Conservation (phyloP, 2,113 vertebrate genomes). For the Lepus europaeus region DNA sequence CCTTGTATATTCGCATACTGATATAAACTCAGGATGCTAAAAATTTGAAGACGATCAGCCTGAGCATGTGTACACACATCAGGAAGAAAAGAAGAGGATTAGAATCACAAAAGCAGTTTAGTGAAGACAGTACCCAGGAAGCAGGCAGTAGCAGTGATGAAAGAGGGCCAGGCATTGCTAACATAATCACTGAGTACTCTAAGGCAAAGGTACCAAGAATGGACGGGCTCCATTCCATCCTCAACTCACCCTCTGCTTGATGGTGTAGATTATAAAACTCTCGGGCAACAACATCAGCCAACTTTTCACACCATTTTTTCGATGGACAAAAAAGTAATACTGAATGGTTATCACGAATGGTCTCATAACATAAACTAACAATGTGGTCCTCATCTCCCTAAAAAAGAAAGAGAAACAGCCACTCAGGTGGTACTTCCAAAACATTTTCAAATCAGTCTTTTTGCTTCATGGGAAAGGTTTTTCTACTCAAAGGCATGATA, state of each 20-base stretch:
- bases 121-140: background rate
- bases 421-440: constrained; percentile 59
- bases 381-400: constrained; percentile 98
- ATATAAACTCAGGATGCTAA: background rate
- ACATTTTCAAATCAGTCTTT: constrained; percentile 50
- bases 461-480: constrained; percentile 49
- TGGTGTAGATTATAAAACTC: constrained; percentile 93
- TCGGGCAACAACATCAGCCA: constrained; percentile 93
- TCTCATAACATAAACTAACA: constrained; percentile 97
- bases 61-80: background rate
- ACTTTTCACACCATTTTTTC: constrained; percentile 99
- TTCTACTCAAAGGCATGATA: constrained; percentile 40
- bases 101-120: constrained; percentile 12
- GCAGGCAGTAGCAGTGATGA: background rate
- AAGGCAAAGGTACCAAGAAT: background rate
- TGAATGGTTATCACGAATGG: constrained; percentile 92
- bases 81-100: background rate
- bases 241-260: constrained; percentile 84
- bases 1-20: background rate
- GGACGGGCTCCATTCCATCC: background rate
- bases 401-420: constrained; percentile 74
- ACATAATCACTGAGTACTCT: background rate
- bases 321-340: constrained; percentile 97
- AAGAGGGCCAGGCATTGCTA: background rate
- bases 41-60: background rate